These are phyloP conservation scores for Ardeotis arabs DNA, from an alignment of 2,113 vertebrate genomes.

Conservation along the genomic window DNA sequence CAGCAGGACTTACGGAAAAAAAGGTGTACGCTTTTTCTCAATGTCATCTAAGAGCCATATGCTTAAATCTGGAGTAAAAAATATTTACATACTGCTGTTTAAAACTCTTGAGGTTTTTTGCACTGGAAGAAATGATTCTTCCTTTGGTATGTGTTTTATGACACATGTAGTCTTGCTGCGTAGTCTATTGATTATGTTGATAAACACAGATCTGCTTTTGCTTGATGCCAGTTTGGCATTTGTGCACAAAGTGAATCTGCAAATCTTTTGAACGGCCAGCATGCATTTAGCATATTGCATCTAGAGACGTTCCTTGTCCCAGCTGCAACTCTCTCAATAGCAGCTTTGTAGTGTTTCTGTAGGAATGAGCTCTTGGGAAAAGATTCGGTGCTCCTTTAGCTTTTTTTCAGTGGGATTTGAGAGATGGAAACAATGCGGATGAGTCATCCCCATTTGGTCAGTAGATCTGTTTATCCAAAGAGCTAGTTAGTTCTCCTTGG, in stretches of 20 bases:
- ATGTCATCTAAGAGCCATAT: neutral
- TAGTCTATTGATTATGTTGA: neutral
- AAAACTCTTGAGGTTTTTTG: neutral
- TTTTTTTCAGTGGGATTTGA: neutral
- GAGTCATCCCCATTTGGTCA: neutral
- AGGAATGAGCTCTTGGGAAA: neutral
- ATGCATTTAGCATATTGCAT: neutral
- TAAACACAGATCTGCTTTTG: neutral
- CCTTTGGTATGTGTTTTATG: neutral
- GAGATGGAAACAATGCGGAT: neutral
- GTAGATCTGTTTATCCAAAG: neutral
- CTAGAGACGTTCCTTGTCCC: neutral
- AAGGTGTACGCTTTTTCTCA: neutral
- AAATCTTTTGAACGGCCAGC: neutral
- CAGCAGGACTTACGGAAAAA: neutral
- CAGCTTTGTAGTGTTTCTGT: neutral
- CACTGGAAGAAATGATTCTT: neutral
- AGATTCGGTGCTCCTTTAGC: neutral
- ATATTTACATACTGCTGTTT: neutral
- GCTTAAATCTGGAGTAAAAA: neutral
- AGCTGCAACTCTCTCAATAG: neutral
- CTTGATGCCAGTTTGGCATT: neutral
- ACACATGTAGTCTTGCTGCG: neutral
- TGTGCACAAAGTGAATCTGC: neutral
- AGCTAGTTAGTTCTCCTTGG: neutral